Evolutionary conservation across 2,888 invertebrate species (phyloP).

Genomic region (Stegana nigrithorax): DNA sequence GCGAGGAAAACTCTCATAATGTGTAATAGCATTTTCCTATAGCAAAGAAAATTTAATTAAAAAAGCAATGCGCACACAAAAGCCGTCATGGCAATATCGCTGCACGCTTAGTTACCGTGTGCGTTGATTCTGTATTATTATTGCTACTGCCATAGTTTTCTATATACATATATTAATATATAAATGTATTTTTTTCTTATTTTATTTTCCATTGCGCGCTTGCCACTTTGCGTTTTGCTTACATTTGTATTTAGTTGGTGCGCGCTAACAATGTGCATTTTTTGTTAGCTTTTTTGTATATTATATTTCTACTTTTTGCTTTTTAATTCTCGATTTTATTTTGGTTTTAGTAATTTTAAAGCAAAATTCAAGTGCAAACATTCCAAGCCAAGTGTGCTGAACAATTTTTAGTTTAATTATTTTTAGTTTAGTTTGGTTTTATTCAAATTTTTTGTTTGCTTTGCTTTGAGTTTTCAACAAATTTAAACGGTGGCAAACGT

Average conservation of each 20-base stretch:
- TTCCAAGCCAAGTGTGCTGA: not conserved
- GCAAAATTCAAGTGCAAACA: conserved; percentile 8
- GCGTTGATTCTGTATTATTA: too few species aligned
- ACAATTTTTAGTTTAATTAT: not conserved
- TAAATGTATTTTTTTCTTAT: too few species aligned
- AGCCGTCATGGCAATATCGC: not conserved
- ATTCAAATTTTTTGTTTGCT: not conserved
- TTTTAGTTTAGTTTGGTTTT: not conserved
- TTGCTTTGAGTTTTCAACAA: not conserved
- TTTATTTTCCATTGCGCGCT: too few species aligned
- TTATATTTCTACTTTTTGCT: not conserved
- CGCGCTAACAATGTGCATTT: conserved; percentile 12
- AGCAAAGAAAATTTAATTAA: conserved; percentile 49
- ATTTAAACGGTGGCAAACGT: too few species aligned
- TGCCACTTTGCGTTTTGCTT: conserved; percentile 26
- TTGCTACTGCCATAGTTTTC: not conserved
- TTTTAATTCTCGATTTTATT: not conserved
- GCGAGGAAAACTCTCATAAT: conserved; percentile 73
- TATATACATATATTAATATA: too few species aligned
- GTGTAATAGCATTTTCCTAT: conserved; percentile 47
- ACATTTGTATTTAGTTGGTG: not conserved
- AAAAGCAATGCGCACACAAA: conserved; percentile 25
- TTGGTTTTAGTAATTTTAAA: not conserved
- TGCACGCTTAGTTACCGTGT: too few species aligned
- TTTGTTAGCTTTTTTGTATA: conserved; percentile 5